A percentile compares a stretch with the other conserved stretches of the same genome.
phyloP scores from a whole-genome alignment of 2,888 invertebrate species.

The Papilio elwesi region DNA sequence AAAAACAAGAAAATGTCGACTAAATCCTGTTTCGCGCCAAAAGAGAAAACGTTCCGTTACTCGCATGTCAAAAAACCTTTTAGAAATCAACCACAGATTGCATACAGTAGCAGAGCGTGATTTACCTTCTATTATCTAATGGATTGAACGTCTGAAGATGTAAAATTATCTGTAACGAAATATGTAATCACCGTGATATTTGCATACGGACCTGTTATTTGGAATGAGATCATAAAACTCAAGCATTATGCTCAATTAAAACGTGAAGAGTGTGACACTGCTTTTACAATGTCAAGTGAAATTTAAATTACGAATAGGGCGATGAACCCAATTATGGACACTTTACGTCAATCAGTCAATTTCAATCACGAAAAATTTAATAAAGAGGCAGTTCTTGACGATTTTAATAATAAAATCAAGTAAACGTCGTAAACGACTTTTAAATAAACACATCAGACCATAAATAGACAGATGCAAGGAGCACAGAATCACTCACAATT shows the following conservation, averaged over 20 bases:
- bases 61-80: conserved; percentile 24
- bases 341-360: not conserved
- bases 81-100: conserved; percentile 18
- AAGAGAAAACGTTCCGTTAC: conserved; percentile 29
- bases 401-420: not conserved
- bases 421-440: no score
- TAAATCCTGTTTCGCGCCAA: conserved; percentile 20
- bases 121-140: conserved; percentile 26
- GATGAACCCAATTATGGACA: not conserved
- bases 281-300: conserved; percentile 22
- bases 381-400: not conserved
- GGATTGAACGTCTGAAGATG: not conserved
- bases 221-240: not conserved
- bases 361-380: not conserved
- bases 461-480: no score
- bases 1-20: not conserved
- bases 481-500: no score
- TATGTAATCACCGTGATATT: conserved; percentile 21
- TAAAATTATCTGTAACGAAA: conserved; percentile 28
- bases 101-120: conserved; percentile 34
- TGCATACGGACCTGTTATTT: conserved; percentile 19
- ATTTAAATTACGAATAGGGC: conserved; percentile 17
- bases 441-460: no score
- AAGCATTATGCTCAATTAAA: not conserved
- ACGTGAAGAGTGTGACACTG: not conserved